Evolutionary conservation across 2,797 vertebrate genomes (phyloP), one percentile per base, ranked within the genome.

Genomic region (Pteropus rufus): DNA sequence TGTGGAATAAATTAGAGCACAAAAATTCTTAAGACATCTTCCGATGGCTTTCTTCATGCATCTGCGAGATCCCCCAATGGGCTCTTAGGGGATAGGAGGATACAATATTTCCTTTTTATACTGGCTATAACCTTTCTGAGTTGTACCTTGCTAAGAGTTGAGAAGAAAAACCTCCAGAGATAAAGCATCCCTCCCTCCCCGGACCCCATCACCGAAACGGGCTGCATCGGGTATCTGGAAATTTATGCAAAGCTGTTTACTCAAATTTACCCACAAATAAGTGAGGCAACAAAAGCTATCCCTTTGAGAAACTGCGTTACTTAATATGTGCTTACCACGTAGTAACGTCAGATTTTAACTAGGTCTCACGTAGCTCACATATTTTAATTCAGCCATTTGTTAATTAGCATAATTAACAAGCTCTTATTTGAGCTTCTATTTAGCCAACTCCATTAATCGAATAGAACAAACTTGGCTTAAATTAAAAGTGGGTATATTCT

Each of bases 341-440:
- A 65, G 75, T 49, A 72, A 82, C 52, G 79, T 75, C 56, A 80
- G 49, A 49, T 69, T 69, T 60, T 92, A 94, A 89, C 67, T 82
- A 80, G 90, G 73, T 86, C 91, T 93, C 89, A 26, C 49, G 39
- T 80, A 91, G 95, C 90, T 93, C 87, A 7, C 84, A 65, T 96
- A 88, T 96, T 97, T 94, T 75, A 92, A 92, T 97, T 89, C 84
- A 89, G 72, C 54, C 85, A 86, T 93, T 96, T 94, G 95, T 91
- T 96, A 95, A 97, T 97, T 95, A 91, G 69, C 85, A 60, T 93
- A 97, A 97, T 97, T 97, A 97, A 92, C 79, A 94, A 91, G 86
- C 86, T 88, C 88, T 96, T 91, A 93, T 49, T 79, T 94, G 89
- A 80, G 91, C 93, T 97, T 97, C 94, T 96, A 76, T 97, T 97